Evolutionary conservation across 2,888 invertebrate species (phyloP).

Genomic region (Alentia gelatinosa): DNA sequence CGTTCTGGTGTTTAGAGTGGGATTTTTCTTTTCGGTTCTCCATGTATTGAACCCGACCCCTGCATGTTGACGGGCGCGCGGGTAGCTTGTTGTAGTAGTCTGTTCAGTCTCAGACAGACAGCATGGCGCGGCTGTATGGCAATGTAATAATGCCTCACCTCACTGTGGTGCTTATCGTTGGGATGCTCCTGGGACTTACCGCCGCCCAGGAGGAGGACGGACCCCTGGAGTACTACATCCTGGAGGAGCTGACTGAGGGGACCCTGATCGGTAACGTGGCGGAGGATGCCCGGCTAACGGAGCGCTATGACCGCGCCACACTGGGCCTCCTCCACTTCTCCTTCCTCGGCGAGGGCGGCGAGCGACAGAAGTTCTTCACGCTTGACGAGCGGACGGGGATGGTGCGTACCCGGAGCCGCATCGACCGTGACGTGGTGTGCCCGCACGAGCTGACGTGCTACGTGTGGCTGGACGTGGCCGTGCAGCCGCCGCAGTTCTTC

Average conservation of each 20-base stretch:
- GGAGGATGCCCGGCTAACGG: constrained; percentile 77
- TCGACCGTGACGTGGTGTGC: constrained; percentile 66
- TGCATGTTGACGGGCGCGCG: too few relatives aligned
- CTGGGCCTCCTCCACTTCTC: constrained; percentile 57
- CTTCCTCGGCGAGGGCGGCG: constrained; percentile 59
- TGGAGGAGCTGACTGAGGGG: constrained; percentile 71
- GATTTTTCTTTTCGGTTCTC: too few relatives aligned
- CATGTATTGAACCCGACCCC: too few relatives aligned
- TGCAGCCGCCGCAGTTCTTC: constrained; percentile 61
- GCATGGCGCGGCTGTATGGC: too few relatives aligned
- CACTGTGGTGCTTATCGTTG: too few relatives aligned
- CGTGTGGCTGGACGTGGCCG: constrained; percentile 61
- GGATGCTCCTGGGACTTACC: neutral
- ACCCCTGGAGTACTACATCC: constrained; percentile 67
- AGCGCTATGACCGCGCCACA: constrained; percentile 15
- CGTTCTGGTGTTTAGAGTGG: too few relatives aligned
- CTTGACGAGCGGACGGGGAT: constrained; percentile 61
- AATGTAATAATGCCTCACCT: too few relatives aligned
- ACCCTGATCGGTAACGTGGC: constrained; percentile 71
- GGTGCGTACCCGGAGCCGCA: constrained; percentile 58
- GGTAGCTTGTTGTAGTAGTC: too few relatives aligned
- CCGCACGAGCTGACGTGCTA: constrained; percentile 59
- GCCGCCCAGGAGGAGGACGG: neutral
- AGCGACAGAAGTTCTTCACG: constrained; percentile 57
- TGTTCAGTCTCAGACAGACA: too few relatives aligned